Evolutionary conservation across 2,113 vertebrate genomes (phyloP).

Genomic region (Phoenicopterus ruber): DNA sequence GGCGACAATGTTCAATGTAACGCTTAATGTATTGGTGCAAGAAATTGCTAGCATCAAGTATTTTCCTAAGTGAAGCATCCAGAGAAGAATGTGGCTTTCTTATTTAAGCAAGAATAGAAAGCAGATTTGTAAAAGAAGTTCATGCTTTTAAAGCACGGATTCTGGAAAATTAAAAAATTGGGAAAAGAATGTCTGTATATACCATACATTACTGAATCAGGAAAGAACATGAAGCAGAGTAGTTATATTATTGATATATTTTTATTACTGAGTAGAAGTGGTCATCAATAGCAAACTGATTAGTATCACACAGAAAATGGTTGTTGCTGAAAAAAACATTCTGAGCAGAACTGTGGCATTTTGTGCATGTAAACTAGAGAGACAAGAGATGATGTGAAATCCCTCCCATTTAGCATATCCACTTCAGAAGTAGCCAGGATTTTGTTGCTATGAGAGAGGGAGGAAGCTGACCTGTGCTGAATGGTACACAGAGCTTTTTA

Average conservation of each 20-base stretch:
- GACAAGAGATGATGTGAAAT: neutral
- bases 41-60: neutral
- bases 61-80: neutral
- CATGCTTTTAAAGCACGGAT: neutral
- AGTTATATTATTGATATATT: neutral
- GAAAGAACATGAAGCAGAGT: conserved; percentile 22
- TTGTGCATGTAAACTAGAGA: neutral
- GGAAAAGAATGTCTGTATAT: neutral
- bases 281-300: neutral
- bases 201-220: conserved; percentile 26
- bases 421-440: conserved; percentile 39
- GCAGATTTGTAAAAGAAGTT: neutral
- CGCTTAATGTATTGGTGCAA: neutral
- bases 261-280: neutral
- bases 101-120: neutral
- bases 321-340: neutral
- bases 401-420: neutral
- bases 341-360: neutral
- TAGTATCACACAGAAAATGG: neutral
- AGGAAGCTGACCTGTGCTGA: conserved; percentile 13
- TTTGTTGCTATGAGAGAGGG: conserved; percentile 52
- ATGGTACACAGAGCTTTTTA: neutral
- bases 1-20: neutral
- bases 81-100: neutral
- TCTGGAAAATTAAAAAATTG: neutral